Conservation (phyloP, 2,797 vertebrate species). For the Alca torda region DNA sequence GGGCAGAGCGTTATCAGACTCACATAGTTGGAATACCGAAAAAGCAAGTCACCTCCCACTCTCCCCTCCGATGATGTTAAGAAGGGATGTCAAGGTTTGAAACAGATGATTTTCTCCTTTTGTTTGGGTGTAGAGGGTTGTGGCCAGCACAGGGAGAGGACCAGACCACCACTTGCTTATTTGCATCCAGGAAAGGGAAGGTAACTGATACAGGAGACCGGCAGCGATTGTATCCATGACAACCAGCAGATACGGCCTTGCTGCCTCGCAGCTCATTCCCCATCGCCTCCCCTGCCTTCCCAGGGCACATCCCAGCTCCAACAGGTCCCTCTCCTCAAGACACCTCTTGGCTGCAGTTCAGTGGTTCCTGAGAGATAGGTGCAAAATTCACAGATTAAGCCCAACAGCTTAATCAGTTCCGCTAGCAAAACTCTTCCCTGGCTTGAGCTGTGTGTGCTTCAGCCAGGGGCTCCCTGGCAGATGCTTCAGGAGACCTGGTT, state of each 20-base stretch:
- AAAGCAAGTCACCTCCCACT: neutral
- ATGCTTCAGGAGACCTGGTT: neutral
- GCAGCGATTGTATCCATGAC: constrained; percentile 59
- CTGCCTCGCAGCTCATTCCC: neutral
- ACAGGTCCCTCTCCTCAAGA: neutral
- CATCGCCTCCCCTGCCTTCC: neutral
- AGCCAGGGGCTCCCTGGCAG: neutral
- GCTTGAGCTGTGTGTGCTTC: neutral
- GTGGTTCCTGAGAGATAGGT: neutral
- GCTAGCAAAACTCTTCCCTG: neutral
- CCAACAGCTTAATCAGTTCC: accelerated
- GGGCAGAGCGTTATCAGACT: neutral
- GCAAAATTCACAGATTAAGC: neutral
- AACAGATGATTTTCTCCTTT: neutral
- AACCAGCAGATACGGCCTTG: constrained; percentile 24
- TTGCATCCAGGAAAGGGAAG: constrained; percentile 36
- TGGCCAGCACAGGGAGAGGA: neutral
- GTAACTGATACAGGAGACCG: constrained; percentile 16
- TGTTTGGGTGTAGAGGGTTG: neutral
- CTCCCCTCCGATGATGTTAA: neutral
- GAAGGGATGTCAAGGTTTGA: neutral
- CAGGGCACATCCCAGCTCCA: neutral
- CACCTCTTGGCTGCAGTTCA: neutral
- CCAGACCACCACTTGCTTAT: neutral
- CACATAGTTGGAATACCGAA: neutral